phyloP scores from a whole-genome alignment of 2,888 invertebrate species.

The Apomyelois bistriatella region DNA sequence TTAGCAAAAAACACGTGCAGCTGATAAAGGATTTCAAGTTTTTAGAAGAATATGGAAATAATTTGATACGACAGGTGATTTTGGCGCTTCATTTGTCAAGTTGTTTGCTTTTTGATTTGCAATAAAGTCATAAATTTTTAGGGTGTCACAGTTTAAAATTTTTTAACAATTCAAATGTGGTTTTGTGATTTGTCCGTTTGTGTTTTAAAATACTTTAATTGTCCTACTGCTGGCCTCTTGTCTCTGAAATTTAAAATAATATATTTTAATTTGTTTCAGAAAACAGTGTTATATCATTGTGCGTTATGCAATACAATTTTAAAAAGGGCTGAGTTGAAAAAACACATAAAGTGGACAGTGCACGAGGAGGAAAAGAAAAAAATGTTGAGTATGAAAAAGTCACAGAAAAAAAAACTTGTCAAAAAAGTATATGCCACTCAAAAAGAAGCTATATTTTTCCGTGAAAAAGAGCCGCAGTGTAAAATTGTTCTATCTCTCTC shows the following conservation, averaged over 20 bases:
- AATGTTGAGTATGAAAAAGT: not conserved
- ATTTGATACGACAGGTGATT: conserved; percentile 3
- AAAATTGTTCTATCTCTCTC: not conserved
- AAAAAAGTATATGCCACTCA: not conserved
- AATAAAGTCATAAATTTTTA: no score
- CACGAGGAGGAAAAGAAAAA: not conserved
- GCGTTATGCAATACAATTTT: not conserved
- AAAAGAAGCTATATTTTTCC: not conserved
- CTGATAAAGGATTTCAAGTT: not conserved
- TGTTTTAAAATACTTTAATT: no score
- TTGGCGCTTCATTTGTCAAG: not conserved
- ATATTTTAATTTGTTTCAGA: not conserved
- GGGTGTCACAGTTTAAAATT: no score
- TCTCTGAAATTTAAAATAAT: no score
- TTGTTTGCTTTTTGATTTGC: no score
- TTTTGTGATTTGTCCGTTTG: no score
- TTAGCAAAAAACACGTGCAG: not conserved
- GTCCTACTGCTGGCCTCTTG: no score
- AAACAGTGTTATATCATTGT: not conserved
- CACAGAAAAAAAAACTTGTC: not conserved
- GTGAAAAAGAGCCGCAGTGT: not conserved
- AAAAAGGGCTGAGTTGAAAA: not conserved
- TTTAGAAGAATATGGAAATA: not conserved
- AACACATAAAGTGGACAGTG: not conserved
- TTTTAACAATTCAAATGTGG: no score